Conservation (phyloP, 2,888 invertebrate species). For the Scrobipalpa costella region DNA sequence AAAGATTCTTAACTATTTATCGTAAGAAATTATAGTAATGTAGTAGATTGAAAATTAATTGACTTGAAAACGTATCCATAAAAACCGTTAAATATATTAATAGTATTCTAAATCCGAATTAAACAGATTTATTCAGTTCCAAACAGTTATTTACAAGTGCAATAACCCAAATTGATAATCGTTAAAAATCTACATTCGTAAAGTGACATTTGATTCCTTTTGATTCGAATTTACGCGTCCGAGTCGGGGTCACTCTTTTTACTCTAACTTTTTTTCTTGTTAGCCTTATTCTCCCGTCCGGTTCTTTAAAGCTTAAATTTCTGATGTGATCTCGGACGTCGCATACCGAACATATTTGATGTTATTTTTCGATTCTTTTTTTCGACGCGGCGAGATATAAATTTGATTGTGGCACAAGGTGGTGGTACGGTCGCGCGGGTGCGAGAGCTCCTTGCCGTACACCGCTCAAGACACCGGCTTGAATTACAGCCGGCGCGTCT, state of each 20-base stretch:
- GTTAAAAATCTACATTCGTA: conserved; percentile 56
- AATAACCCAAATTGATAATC: conserved; percentile 55
- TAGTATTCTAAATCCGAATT: conserved; percentile 9
- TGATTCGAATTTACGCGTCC: conserved; percentile 78
- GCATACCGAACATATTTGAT: conserved; percentile 80
- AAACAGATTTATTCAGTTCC: conserved; percentile 32
- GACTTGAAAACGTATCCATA: background rate
- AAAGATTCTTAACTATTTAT: background rate
- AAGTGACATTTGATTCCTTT: conserved; percentile 76
- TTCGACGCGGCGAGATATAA: conserved; percentile 62
- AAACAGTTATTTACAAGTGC: conserved; percentile 39
- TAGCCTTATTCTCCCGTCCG: conserved; percentile 59
- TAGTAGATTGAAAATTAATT: background rate
- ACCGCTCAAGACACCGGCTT: conserved; percentile 50
- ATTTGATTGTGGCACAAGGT: conserved; percentile 52
- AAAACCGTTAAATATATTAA: conserved; percentile 11
- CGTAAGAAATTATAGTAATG: background rate
- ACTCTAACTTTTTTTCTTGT: conserved; percentile 40
- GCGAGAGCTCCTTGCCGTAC: conserved; percentile 41
- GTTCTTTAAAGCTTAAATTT: conserved; percentile 74
- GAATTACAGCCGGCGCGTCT: conserved; percentile 49
- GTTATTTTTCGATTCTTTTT: conserved; percentile 59
- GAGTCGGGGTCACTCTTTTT: conserved; percentile 58
- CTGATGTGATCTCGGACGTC: conserved; percentile 74
- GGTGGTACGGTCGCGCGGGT: conserved; percentile 41